These are phyloP conservation scores for Ceyx cyanopectus DNA, from an alignment of 2,113 vertebrate species.

Conservation along the genomic window DNA sequence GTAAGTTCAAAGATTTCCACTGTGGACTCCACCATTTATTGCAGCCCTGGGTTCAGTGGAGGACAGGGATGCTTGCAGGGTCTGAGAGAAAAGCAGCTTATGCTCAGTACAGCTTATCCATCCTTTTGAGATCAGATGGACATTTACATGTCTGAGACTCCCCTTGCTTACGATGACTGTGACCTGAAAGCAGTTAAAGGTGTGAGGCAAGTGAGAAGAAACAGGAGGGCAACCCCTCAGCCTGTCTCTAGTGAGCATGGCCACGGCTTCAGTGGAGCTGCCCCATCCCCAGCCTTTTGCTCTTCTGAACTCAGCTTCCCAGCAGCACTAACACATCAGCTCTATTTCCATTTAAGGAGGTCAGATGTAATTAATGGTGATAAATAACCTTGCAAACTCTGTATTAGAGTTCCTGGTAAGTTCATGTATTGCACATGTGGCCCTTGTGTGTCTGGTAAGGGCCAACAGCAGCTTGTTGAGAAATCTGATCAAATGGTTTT, in stretches of 20 bases:
- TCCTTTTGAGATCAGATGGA: conserved; percentile 20
- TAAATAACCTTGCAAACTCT: background rate
- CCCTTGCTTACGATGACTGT: background rate
- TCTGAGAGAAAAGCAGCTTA: conserved; percentile 48
- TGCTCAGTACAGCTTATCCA: conserved; percentile 37
- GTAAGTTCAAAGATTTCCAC: background rate
- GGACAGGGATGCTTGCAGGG: background rate
- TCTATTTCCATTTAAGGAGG: background rate
- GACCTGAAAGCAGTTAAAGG: background rate
- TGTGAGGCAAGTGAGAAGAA: background rate
- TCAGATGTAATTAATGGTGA: background rate
- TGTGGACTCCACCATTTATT: background rate
- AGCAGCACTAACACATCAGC: background rate
- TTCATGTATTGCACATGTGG: background rate
- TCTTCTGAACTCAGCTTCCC: background rate
- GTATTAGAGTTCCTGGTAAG: background rate
- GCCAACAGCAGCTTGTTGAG: background rate
- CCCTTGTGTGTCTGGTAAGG: background rate
- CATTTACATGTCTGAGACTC: conserved; percentile 58
- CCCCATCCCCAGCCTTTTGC: background rate
- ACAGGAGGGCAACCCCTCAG: background rate
- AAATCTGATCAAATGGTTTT: background rate
- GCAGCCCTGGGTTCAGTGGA: background rate
- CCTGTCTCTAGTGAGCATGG: background rate
- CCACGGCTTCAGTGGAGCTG: background rate